Base-by-base conservation (phyloP, 2,113 vertebrate genomes). In the Thunnus thynnus region DNA sequence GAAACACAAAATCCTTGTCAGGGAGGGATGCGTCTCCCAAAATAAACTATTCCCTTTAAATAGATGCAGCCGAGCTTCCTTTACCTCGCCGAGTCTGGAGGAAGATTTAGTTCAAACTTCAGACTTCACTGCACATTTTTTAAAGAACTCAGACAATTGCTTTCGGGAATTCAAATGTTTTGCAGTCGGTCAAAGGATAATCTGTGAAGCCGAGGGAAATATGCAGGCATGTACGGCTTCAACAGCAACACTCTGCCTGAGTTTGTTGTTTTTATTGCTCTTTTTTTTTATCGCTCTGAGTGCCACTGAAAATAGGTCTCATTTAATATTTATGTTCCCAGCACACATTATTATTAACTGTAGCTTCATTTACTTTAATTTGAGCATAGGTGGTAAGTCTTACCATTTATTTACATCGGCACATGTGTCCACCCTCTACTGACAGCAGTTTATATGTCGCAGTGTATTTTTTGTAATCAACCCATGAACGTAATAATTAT, bases 31-130 rank as follows among this genome's bases (percentile, higher is more conserved):
- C 25, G 25, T 63, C 46, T 80, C 70, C 67, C 32, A 82, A 81
- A 82, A 83, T 78, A 71, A 84, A 84, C 56, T 20, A 60, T 60
- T 50, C 44, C 17, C 58, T 67, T 32, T 36, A 56, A 78, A 61
- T 3, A 74, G 44, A 85, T 30, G 52, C 41, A 74, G 51, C 14
- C 3, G 3, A 84, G 48, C 30, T 47, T 63, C 32, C 13, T 58
- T 85, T 78, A 77, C 60, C 62, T 70, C 52, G 8, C 12, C 0
- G 18, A 68, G 67, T 36, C 25, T 70, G n/a, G 3, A 77, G 56
- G 25, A 61, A 69, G 60, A 68, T 66, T 78, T 22, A 12, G 13
- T 56, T 81, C 46, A 80, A 57, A 76, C 62, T 67, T 12, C 47
- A 46, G 54, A 83, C n/a, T 48, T 81, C 41, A 63, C 25, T 71